Percentiles rank a stretch among this genome's conserved stretches.
Evolutionary conservation across 2,888 invertebrate genomes (phyloP).

Genomic region (Drosophila paranaensis): DNA sequence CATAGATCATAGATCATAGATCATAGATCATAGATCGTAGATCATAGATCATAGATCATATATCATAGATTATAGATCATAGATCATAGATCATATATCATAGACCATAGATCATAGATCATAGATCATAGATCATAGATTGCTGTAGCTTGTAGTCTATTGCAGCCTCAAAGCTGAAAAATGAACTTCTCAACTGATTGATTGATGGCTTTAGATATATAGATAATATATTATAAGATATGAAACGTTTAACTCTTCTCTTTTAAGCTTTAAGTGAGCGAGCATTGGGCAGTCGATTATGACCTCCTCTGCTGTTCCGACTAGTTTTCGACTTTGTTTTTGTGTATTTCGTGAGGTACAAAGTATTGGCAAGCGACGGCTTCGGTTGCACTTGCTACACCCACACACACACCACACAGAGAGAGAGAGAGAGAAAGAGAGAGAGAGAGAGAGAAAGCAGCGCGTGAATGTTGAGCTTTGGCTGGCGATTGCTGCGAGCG

Average conservation of each 20-base stretch:
- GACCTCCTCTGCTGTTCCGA: neutral
- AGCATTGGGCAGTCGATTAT: neutral
- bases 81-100: neutral
- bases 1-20: neutral
- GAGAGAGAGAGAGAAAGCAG: no score
- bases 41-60: neutral
- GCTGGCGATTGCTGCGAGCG: slow-evolving; percentile 59
- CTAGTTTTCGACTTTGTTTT: slow-evolving; percentile 2
- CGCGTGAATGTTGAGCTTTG: slow-evolving; percentile 16
- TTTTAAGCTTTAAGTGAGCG: neutral
- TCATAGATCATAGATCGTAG: neutral
- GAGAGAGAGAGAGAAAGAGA: no score
- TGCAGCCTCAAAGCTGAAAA: no score
- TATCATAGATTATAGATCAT: no score
- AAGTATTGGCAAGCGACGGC: neutral
- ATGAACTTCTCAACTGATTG: neutral
- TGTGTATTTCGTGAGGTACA: neutral
- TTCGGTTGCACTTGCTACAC: neutral
- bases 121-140: neutral
- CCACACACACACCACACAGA: neutral
- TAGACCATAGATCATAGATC: neutral
- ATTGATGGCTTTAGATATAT: neutral
- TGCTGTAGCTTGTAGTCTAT: neutral
- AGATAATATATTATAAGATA: no score
- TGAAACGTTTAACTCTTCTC: neutral